These are phyloP conservation scores for Labeo rohita DNA, from an alignment of 2,113 vertebrate species.

Conservation along the genomic window DNA sequence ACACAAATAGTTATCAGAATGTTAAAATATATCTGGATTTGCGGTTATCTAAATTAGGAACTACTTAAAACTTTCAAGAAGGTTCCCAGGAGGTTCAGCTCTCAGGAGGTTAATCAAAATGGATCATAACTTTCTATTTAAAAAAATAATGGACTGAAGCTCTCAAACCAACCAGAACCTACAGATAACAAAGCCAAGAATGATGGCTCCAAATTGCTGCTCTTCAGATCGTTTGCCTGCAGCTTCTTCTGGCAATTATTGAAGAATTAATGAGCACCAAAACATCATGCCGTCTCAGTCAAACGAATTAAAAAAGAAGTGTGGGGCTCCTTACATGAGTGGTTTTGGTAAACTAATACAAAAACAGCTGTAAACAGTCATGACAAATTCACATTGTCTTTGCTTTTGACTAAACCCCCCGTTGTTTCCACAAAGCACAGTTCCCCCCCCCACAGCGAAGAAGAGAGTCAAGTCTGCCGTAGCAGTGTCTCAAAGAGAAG, in stretches of 20 bases:
- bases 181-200: constrained; percentile 1
- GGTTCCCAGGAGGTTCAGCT: not conserved
- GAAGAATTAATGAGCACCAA: constrained; percentile 25
- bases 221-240: not conserved
- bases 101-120: not conserved
- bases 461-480: constrained; percentile 7
- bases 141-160: not conserved
- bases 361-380: constrained; percentile 43
- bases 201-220: constrained; percentile 1
- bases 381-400: constrained; percentile 44
- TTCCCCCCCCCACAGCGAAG: constrained; percentile 10
- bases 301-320: not conserved
- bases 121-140: not conserved
- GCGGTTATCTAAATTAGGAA: not conserved
- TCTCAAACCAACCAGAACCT: not conserved
- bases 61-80: not conserved
- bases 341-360: constrained; percentile 38
- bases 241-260: constrained; percentile 19
- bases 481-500: constrained; percentile 27
- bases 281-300: constrained; percentile 9
- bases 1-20: not conserved
- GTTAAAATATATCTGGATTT: not conserved
- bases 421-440: not conserved
- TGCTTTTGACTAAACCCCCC: constrained; percentile 56
- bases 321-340: not conserved